Conservation (phyloP, 2,888 invertebrate species). For the Druceiella hillmani region DNA sequence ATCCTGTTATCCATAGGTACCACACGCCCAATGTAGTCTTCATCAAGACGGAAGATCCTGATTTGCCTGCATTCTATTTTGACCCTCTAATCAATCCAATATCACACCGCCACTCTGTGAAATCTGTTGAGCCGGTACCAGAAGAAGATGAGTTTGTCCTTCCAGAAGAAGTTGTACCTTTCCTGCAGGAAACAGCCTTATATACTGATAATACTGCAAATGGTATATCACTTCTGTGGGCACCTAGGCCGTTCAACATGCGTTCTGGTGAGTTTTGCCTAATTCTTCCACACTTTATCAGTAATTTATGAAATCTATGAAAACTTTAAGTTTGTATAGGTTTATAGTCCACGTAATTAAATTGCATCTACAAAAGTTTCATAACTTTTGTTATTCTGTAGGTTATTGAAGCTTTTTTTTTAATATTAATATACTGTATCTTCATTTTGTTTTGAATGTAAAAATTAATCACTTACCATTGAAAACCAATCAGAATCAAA, state of each 20-base stretch:
- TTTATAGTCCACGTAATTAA: too few relatives aligned
- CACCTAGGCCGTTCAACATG: constrained; percentile 95
- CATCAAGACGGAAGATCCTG: constrained; percentile 99
- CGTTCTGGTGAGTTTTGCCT: constrained; percentile 63
- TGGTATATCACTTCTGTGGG: constrained; percentile 95
- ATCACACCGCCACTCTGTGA: constrained; percentile 86
- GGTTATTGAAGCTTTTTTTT: too few relatives aligned
- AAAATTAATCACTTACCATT: too few relatives aligned
- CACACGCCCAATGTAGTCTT: constrained; percentile 99
- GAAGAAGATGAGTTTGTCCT: constrained; percentile 94
- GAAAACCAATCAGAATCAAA: too few relatives aligned
- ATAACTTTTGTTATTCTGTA: too few relatives aligned
- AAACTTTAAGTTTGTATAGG: too few relatives aligned
- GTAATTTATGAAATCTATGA: too few relatives aligned
- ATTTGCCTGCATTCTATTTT: constrained; percentile 98
- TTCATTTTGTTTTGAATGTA: too few relatives aligned
- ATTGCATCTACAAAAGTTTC: too few relatives aligned
- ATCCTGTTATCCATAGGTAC: constrained; percentile 89
- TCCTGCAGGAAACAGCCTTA: constrained; percentile 89
- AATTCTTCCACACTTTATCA: too few relatives aligned
- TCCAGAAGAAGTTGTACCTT: constrained; percentile 85
- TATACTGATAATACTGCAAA: constrained; percentile 99
- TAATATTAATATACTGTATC: too few relatives aligned
- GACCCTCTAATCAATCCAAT: constrained; percentile 99
- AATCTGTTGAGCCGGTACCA: constrained; percentile 78